Percentiles rank a stretch among this genome's conserved stretches.
Evolutionary conservation across 1,140 invertebrate genomes (phyloP).

Genomic region (Gonioctena quinquepunctata): DNA sequence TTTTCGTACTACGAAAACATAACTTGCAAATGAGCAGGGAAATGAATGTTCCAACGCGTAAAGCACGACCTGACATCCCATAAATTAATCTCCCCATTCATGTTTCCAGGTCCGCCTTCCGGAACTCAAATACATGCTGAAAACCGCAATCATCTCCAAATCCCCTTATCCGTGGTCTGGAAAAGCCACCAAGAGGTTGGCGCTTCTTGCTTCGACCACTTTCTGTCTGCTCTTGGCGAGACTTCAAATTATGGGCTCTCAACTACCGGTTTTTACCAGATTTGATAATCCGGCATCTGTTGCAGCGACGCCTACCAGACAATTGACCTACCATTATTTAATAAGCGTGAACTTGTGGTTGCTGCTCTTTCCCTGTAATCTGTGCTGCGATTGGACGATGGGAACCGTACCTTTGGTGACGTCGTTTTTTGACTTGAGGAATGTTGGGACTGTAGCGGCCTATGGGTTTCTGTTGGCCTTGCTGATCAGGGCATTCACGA

Average conservation of each 20-base stretch:
- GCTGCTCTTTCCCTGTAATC: slow-evolving; percentile 82
- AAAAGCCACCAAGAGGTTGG: slow-evolving; percentile 76
- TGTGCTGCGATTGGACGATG: slow-evolving; percentile 99
- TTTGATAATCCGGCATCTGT: slow-evolving; percentile 93
- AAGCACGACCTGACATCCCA: too few relatives aligned
- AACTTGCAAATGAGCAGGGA: too few relatives aligned
- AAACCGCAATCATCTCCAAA: slow-evolving; percentile 67
- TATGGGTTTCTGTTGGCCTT: slow-evolving; percentile 69
- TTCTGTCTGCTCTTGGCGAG: slow-evolving; percentile 80
- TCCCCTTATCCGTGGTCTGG: slow-evolving; percentile 68
- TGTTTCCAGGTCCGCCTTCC: slow-evolving; percentile 67
- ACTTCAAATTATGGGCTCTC: slow-evolving; percentile 93
- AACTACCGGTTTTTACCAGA: slow-evolving; percentile 93
- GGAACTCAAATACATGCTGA: slow-evolving; percentile 65
- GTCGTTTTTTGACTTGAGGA: slow-evolving; percentile 78
- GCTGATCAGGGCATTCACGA: slow-evolving; percentile 67
- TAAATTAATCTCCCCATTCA: background rate
- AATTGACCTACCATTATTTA: slow-evolving; percentile 93
- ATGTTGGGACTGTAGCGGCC: slow-evolving; percentile 79
- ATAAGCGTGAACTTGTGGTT: slow-evolving; percentile 90
- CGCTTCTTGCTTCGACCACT: slow-evolving; percentile 78
- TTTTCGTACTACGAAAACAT: too few relatives aligned
- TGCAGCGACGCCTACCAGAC: slow-evolving; percentile 74
- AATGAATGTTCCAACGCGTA: too few relatives aligned
- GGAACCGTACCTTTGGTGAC: slow-evolving; percentile 88